These are phyloP conservation scores for Dascillus cervinus DNA, from an alignment of 2,888 invertebrate genomes.

Conservation along the genomic window DNA sequence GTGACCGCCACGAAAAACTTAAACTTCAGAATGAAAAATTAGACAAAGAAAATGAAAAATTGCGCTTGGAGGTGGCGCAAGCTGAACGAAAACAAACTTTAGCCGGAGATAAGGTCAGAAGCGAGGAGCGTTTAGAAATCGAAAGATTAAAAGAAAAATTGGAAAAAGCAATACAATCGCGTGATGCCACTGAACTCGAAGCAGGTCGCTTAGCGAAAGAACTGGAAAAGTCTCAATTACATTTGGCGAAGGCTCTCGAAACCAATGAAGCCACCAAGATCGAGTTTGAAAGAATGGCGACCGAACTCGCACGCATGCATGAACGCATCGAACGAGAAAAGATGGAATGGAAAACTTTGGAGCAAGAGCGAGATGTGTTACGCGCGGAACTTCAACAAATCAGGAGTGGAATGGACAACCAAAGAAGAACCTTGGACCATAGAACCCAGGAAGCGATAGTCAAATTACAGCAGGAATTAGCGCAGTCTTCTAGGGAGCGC, in stretches of 20 bases:
- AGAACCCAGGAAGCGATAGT: constrained; percentile 64
- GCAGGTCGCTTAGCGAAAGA: constrained; percentile 78
- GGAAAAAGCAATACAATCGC: constrained; percentile 74
- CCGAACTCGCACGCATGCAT: constrained; percentile 72
- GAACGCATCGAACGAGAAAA: constrained; percentile 70
- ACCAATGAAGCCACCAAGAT: constrained; percentile 74
- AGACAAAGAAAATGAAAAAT: constrained; percentile 70
- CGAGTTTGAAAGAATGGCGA: constrained; percentile 78
- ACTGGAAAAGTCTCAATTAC: constrained; percentile 77
- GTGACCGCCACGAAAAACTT: constrained; percentile 78
- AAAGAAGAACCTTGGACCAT: constrained; percentile 57
- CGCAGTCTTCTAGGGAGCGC: constrained; percentile 61
- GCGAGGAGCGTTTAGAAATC: constrained; percentile 68
- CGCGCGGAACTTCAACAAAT: constrained; percentile 62
- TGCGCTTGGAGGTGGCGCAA: constrained; percentile 61
- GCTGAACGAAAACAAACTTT: constrained; percentile 53
- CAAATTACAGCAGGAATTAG: constrained; percentile 65
- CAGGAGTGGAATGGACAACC: constrained; percentile 55
- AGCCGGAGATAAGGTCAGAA: constrained; percentile 57
- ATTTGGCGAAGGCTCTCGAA: constrained; percentile 76
- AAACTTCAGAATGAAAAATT: constrained; percentile 61
- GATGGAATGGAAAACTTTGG: constrained; percentile 59
- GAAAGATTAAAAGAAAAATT: constrained; percentile 79
- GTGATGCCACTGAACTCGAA: constrained; percentile 79
- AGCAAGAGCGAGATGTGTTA: constrained; percentile 66